Evolutionary conservation across 1,140 invertebrate species (phyloP), one percentile per base, ranked within the genome.

Genomic region (Sarcophaga peregrina): DNA sequence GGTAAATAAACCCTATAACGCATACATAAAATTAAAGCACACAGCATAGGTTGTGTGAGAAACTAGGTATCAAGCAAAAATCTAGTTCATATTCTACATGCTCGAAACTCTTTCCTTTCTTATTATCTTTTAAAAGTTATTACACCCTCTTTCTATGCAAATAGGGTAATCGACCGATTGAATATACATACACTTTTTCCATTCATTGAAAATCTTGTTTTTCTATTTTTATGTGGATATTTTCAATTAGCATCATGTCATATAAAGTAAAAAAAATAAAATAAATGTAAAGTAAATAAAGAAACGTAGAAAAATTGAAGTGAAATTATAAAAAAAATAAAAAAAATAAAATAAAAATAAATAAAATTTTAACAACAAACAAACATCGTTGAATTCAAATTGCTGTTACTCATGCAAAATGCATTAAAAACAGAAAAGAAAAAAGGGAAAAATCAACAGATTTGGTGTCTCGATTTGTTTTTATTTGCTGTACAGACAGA

Each of bases 211-310:
- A 37, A 37, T 37, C 25, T 68, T 25, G 9, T 68, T 20, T 68
- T 68, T 68, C 17, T 68, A 68, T 68, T 68, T 68, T 68, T 68
- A 68, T 68, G 62, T 68, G 62, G 17, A 25, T 68, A 25, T 68
- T 68, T 68, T 68, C 62, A 68, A 68, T 68, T 68, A 68, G n/a
- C 62, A 68, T 68, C n/a, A n/a, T 68, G 62, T 68, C 62, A 68
- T 68, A 68, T 68, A 68, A 68, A 58, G 54, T 58, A 58, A n/a
- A 58, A 37, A 37, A 58, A n/a, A 58, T 58, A 25, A 68, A 68
- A 68, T 68, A 68, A 68, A 68, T 20, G 62, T 68, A 68, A 68
- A 68, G 62, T 68, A 68, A 68, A 68, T 58, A 58, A 58, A 58
- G 54, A n/a, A 37, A 58, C 54, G 54, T 58, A 58, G 10, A n/a